phyloP scores from a whole-genome alignment of 2,797 vertebrate species.

The Meriones psammophilus region DNA sequence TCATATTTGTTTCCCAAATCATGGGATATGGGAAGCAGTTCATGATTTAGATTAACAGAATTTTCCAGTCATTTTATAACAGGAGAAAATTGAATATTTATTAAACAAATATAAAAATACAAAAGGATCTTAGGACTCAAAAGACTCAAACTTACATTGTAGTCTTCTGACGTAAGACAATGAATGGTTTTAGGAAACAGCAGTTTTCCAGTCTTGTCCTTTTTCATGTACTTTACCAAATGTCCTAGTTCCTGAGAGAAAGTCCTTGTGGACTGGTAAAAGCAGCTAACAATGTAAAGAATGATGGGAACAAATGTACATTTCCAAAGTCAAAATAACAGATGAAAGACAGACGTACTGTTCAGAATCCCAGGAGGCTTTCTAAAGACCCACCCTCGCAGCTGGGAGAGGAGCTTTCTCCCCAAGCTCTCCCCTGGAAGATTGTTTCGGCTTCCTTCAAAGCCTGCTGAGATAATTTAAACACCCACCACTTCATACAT shows the following conservation, averaged over 20 bases:
- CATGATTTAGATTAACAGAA: neutral
- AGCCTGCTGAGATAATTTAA: constrained; percentile 56
- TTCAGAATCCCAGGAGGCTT: constrained; percentile 10
- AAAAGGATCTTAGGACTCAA: constrained; percentile 42
- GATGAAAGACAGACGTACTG: neutral
- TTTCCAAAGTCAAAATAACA: constrained; percentile 52
- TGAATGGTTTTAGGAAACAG: constrained; percentile 33
- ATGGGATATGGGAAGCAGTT: neutral
- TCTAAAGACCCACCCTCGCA: neutral
- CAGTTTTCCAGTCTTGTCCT: constrained; percentile 42
- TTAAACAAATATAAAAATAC: constrained; percentile 41
- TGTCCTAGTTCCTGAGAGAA: neutral
- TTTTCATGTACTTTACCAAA: constrained; percentile 37
- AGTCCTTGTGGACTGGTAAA: neutral
- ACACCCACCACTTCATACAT: constrained; percentile 60
- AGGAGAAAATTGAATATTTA: neutral
- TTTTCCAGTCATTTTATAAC: constrained; percentile 28
- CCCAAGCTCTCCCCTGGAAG: constrained; percentile 1
- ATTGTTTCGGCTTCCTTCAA: constrained; percentile 59
- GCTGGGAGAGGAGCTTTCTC: constrained; percentile 27
- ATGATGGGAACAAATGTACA: neutral
- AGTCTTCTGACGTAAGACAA: constrained; percentile 44
- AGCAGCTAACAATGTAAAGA: constrained; percentile 13
- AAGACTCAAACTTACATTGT: constrained; percentile 40
- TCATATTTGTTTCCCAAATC: neutral